A percentile compares a stretch with the other conserved stretches of the same genome.
phyloP scores from a whole-genome alignment of 2,888 invertebrate species.

The Branchellion lobata region DNA sequence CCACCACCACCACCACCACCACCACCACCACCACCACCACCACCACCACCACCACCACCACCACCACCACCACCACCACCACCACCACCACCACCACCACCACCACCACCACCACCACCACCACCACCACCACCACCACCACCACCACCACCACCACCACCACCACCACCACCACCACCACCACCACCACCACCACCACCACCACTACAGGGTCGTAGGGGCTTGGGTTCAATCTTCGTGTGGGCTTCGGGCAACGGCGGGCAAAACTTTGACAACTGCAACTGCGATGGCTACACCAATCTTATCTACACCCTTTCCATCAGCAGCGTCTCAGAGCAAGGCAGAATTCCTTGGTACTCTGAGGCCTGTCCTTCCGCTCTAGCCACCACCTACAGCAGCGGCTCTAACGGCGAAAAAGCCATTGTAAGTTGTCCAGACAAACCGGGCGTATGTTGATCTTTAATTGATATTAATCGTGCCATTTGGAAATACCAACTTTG shows the following conservation, averaged over 20 bases:
- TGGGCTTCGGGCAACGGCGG: conserved; percentile 99
- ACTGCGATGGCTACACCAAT: conserved; percentile 98
- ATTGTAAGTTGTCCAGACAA: conserved; percentile 62
- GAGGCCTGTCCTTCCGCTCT: conserved; percentile 97
- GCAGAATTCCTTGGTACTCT: conserved; percentile 83
- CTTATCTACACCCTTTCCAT: conserved; percentile 97
- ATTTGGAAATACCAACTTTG: too few species aligned
- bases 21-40: conserved; percentile 11
- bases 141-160: conserved; percentile 11
- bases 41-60: conserved; percentile 11
- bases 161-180: conserved; percentile 11
- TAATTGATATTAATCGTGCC: too few species aligned
- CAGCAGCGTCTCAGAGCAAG: conserved; percentile 72
- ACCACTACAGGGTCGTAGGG: conserved; percentile 75
- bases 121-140: conserved; percentile 12
- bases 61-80: conserved; percentile 12
- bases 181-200: conserved; percentile 12
- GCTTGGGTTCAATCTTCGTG: conserved; percentile 94
- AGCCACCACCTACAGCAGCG: conserved; percentile 96
- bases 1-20: conserved; percentile 12
- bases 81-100: conserved; percentile 11
- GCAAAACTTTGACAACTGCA: conserved; percentile 83
- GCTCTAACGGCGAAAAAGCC: conserved; percentile 73
- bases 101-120: conserved; percentile 11
- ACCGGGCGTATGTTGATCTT: too few species aligned